phyloP scores from a whole-genome alignment of 1,140 invertebrate species.

The Telenomus remus region DNA sequence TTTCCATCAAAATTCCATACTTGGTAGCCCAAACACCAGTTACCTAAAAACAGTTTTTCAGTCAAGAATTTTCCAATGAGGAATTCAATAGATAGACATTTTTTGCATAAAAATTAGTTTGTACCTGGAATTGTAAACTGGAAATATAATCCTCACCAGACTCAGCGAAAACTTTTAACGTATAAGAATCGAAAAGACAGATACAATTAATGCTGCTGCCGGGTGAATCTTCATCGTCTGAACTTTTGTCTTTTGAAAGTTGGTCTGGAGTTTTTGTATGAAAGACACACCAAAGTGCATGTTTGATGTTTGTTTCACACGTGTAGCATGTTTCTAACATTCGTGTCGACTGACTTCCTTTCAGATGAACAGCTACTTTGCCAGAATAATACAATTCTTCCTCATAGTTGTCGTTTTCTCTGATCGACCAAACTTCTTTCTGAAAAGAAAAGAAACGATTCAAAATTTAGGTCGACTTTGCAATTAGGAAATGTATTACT shows the following conservation, averaged over 20 bases:
- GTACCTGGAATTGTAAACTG: slow-evolving; percentile 89
- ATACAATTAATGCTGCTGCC: slow-evolving; percentile 77
- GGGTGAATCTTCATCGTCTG: slow-evolving; percentile 59
- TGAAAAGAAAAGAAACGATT: slow-evolving; percentile 38
- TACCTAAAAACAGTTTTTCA: too few species aligned
- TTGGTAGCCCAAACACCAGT: slow-evolving; percentile 83
- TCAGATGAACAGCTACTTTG: slow-evolving; percentile 87
- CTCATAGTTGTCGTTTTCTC: slow-evolving; percentile 72
- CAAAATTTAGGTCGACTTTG: too few species aligned
- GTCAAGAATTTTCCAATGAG: too few species aligned
- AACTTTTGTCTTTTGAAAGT: slow-evolving; percentile 63
- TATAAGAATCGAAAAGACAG: slow-evolving; percentile 85
- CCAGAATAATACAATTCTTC: slow-evolving; percentile 93
- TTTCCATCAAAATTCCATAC: slow-evolving; percentile 87
- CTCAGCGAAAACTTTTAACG: slow-evolving; percentile 85
- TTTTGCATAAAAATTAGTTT: slow-evolving; percentile 45
- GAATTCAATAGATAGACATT: too few species aligned
- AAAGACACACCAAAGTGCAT: slow-evolving; percentile 88
- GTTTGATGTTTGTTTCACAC: slow-evolving; percentile 85
- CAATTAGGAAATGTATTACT: background rate
- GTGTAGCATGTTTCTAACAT: slow-evolving; percentile 82
- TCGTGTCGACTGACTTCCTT: slow-evolving; percentile 74
- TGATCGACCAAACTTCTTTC: slow-evolving; percentile 83
- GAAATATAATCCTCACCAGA: slow-evolving; percentile 89
- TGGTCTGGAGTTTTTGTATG: slow-evolving; percentile 77